Percentiles rank a stretch among this genome's conserved stretches.
These are phyloP conservation scores for Sericinus montela DNA, from an alignment of 2,888 invertebrate species.

Conservation along the genomic window DNA sequence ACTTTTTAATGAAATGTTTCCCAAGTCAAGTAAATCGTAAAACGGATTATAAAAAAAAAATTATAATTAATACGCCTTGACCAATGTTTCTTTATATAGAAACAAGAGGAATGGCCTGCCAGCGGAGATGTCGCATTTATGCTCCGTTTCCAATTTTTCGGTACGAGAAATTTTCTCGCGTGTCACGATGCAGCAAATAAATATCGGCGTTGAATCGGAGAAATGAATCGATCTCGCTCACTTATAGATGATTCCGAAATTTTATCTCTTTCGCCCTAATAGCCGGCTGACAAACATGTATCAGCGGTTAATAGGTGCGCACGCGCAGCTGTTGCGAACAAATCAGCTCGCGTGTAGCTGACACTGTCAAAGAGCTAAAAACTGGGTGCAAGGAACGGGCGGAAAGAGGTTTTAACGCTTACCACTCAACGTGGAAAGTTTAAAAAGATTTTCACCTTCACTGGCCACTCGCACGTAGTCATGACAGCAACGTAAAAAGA, in stretches of 20 bases:
- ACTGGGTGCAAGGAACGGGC: constrained; percentile 41
- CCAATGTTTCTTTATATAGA: constrained; percentile 68
- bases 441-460: too few relatives aligned
- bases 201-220: constrained; percentile 69
- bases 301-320: constrained; percentile 79
- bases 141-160: constrained; percentile 63
- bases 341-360: constrained; percentile 78
- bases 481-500: too few relatives aligned
- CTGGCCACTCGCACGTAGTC: too few relatives aligned
- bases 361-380: constrained; percentile 75
- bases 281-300: constrained; percentile 80
- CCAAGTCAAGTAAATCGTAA: too few relatives aligned
- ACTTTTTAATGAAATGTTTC: too few relatives aligned
- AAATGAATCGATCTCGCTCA: constrained; percentile 74
- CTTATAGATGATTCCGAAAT: constrained; percentile 62
- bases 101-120: constrained; percentile 64
- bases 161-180: constrained; percentile 64
- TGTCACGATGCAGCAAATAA: constrained; percentile 73
- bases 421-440: too few relatives aligned
- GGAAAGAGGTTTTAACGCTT: constrained; percentile 30
- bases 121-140: constrained; percentile 56
- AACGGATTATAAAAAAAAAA: too few relatives aligned
- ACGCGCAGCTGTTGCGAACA: constrained; percentile 77
- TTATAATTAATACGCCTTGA: constrained; percentile 49
- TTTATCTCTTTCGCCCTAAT: constrained; percentile 76